Evolutionary conservation across 1,140 invertebrate species (phyloP).

Genomic region (Triops longicaudatus): DNA sequence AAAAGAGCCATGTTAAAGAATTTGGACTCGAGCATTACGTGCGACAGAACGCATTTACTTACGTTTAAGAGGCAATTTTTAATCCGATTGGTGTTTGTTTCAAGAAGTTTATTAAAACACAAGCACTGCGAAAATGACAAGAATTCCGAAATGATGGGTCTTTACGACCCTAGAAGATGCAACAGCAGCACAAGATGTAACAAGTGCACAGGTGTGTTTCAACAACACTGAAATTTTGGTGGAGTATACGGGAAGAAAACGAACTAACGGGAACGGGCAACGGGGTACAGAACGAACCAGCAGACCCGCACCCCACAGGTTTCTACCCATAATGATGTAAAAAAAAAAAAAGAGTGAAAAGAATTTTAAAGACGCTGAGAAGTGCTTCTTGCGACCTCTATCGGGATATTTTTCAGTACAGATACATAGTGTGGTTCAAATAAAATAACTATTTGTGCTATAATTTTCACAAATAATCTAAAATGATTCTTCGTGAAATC

Average conservation of each 20-base stretch:
- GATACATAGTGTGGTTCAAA: neutral
- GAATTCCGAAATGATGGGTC: neutral
- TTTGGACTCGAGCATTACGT: too few species aligned
- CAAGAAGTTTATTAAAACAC: neutral
- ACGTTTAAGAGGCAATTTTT: neutral
- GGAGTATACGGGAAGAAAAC: neutral
- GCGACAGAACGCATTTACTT: neutral
- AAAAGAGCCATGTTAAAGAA: too few species aligned
- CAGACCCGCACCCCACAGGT: neutral
- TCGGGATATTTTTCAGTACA: neutral
- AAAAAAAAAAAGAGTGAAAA: neutral
- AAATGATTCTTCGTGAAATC: too few species aligned
- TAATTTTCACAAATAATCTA: too few species aligned
- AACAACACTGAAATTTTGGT: neutral
- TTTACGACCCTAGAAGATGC: neutral
- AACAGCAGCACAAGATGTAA: too few species aligned
- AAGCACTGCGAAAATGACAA: neutral
- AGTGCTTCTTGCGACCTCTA: neutral
- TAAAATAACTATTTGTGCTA: neutral
- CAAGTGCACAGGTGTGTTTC: constrained; percentile 1
- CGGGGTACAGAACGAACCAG: neutral
- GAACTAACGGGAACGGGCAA: neutral
- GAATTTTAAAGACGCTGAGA: neutral
- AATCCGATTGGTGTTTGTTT: neutral
- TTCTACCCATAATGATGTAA: neutral